phyloP scores from a whole-genome alignment of 2,888 invertebrate genomes.

The Heliconius cydno region DNA sequence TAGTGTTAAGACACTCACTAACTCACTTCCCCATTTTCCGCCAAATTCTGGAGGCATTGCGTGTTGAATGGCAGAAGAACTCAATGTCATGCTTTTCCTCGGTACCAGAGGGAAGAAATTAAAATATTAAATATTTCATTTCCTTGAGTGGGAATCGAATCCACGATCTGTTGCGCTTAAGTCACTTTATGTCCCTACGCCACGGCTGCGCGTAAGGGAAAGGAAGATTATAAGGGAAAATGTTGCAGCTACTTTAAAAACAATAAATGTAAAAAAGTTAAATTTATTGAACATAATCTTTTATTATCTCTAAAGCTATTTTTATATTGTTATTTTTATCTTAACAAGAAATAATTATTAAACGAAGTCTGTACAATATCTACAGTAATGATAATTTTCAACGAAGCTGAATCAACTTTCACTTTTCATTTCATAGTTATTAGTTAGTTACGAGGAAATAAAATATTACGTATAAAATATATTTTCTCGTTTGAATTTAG shows the following conservation, averaged over 20 bases:
- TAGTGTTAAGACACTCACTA: too few relatives aligned
- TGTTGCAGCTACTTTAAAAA: background rate
- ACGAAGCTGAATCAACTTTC: constrained; percentile 17
- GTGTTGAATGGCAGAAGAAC: too few relatives aligned
- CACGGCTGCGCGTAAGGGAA: too few relatives aligned
- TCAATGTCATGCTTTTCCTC: too few relatives aligned
- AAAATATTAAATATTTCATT: too few relatives aligned
- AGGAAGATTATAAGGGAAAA: too few relatives aligned
- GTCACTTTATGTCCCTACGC: too few relatives aligned
- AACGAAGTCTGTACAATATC: background rate
- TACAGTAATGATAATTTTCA: constrained; percentile 5
- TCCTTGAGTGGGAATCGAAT: too few relatives aligned
- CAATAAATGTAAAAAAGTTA: background rate
- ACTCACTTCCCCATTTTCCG: too few relatives aligned
- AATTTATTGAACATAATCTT: background rate
- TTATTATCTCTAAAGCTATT: background rate
- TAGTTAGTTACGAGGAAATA: constrained; percentile 13
- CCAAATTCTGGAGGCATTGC: too few relatives aligned
- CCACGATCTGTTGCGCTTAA: too few relatives aligned
- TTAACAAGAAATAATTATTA: background rate
- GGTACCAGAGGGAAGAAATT: too few relatives aligned
- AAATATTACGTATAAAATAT: constrained; percentile 19
- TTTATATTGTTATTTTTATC: background rate
- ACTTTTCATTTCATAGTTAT: constrained; percentile 16
- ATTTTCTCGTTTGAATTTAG: constrained; percentile 8